These are phyloP conservation scores for Rhyzopertha dominica DNA, from an alignment of 1,140 invertebrate species.

Conservation along the genomic window DNA sequence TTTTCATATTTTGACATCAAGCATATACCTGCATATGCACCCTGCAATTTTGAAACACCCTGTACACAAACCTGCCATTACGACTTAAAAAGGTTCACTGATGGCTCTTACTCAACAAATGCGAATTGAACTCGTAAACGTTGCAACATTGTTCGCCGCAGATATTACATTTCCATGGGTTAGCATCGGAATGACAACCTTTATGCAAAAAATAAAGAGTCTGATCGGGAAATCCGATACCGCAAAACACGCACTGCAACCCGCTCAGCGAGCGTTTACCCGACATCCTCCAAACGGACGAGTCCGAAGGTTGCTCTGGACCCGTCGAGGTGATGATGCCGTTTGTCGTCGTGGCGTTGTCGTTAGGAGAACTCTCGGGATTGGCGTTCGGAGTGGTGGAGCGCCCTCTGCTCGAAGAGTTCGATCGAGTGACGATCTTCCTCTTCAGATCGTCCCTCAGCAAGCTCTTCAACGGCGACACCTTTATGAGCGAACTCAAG, in stretches of 20 bases:
- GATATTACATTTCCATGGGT: conserved; percentile 97
- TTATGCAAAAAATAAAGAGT: conserved; percentile 96
- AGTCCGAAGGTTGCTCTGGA: conserved; percentile 46
- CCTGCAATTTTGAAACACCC: too few relatives aligned
- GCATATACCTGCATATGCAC: too few relatives aligned
- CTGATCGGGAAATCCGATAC: conserved; percentile 91
- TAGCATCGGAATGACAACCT: conserved; percentile 92
- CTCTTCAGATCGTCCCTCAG: conserved; percentile 74
- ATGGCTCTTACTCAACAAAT: conserved; percentile 89
- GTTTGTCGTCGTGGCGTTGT: conserved; percentile 49
- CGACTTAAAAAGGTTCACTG: conserved; percentile 53
- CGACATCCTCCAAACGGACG: conserved; percentile 36
- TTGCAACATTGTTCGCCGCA: conserved; percentile 91
- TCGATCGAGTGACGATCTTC: conserved; percentile 60
- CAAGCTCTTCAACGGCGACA: conserved; percentile 77
- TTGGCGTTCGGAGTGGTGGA: conserved; percentile 34
- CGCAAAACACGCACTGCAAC: conserved; percentile 73
- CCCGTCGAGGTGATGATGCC: conserved; percentile 63
- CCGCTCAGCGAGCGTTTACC: conserved; percentile 37
- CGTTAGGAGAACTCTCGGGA: conserved; percentile 38
- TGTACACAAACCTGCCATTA: too few relatives aligned
- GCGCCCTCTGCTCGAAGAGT: conserved; percentile 35
- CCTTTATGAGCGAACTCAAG: conserved; percentile 63
- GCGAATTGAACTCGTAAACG: conserved; percentile 94
- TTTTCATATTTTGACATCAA: too few relatives aligned